Evolutionary conservation across 2,888 invertebrate genomes (phyloP), one percentile per base, ranked within the genome.

Genomic region (Yponomeuta plumbellus): DNA sequence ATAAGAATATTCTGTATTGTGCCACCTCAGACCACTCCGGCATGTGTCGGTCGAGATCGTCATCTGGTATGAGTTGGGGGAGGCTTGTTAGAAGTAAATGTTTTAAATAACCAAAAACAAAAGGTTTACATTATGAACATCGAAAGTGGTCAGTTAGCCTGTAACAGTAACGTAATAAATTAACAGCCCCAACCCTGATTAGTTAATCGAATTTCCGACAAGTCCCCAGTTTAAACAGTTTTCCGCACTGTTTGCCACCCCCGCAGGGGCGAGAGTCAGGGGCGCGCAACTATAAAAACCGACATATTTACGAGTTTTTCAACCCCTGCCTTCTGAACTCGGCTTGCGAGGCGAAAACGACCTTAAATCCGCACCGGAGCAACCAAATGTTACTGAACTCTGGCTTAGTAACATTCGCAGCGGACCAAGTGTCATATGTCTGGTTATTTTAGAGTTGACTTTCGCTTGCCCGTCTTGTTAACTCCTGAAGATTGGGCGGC

Each of bases 281-380:
- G 84, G 81, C 70, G 81, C 76, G 75, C 76, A 77, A 80, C 85
- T 85, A 86, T 88, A 86, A 86, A 52, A 86, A 85, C 79, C 59
- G 59, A 59, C 59, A 59, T 59, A 22, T 59, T 59, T 59, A 59
- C 59, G 59, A 59, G 59, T 52, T 52, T 52, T 17, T 17, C 44
- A 52, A 52, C 44, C 44, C 44, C 44, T 52, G 44, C 44, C 44
- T 17, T 52, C 44, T 52, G 17, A 52, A 13, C 44, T 44, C 44
- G 1, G 17, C 34, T 5, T 34, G 34, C 34, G 34, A 34, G 1
- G 34, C 34, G 34, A 34, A 8, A 10, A 8, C 34, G 34, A 34
- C 34, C 34, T 34, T 34, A 34, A 34, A 34, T 6, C 34, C 6
- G 8, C 34, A 10, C 6, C 0, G 34, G 44, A 13, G 2, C 17